A percentile compares a stretch with the other conserved stretches of the same genome.
phyloP scores from a whole-genome alignment of 1,140 invertebrate genomes.

The Aphaenogaster rudis region DNA sequence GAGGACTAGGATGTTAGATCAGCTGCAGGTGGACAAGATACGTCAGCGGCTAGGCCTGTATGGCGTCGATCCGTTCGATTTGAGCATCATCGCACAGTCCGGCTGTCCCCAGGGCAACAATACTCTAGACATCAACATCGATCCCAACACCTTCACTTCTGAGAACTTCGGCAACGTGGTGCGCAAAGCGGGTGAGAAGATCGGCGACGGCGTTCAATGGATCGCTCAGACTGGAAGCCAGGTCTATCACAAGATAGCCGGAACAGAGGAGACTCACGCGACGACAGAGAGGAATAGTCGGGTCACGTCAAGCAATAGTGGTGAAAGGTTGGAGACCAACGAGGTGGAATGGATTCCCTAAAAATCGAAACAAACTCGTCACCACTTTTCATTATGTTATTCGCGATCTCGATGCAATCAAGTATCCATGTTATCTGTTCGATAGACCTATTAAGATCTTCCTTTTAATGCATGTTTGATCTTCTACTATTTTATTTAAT shows the following conservation, averaged over 20 bases:
- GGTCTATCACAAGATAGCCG: constrained; percentile 87
- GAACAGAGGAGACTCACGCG: constrained; percentile 74
- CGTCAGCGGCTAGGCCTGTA: constrained; percentile 88
- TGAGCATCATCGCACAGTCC: constrained; percentile 91
- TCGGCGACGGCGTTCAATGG: constrained; percentile 90
- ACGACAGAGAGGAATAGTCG: constrained; percentile 13
- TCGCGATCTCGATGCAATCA: not conserved
- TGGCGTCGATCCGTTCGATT: constrained; percentile 91
- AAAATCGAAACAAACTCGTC: constrained; percentile 21
- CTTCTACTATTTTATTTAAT: not conserved
- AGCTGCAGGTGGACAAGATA: constrained; percentile 90
- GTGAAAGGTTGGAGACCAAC: constrained; percentile 80
- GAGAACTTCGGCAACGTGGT: constrained; percentile 91
- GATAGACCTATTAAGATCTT: not conserved
- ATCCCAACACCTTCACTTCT: constrained; percentile 92
- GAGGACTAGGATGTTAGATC: constrained; percentile 90
- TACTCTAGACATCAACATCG: constrained; percentile 91
- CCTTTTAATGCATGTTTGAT: not conserved
- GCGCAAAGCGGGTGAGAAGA: constrained; percentile 90
- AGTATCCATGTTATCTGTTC: not conserved
- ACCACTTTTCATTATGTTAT: not conserved
- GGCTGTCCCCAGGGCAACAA: constrained; percentile 89
- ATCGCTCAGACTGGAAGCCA: constrained; percentile 87
- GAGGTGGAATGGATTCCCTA: constrained; percentile 86
- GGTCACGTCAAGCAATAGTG: constrained; percentile 6